A percentile compares a stretch with the other conserved stretches of the same genome.
Conservation (phyloP, 2,888 invertebrate genomes). For the Mythimna lalbum region DNA sequence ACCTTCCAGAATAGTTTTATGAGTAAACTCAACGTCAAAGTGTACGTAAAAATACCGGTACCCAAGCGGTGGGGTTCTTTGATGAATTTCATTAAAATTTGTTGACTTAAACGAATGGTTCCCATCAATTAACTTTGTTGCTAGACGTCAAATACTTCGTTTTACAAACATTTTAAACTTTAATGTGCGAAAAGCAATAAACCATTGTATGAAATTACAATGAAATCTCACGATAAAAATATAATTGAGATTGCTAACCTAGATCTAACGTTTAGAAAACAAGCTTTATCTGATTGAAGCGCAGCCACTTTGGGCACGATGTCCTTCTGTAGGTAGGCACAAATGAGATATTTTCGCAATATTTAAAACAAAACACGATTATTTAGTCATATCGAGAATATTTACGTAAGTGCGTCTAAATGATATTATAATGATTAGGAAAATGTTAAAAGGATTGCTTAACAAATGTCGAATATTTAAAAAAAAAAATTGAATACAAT, state of each 20-base stretch:
- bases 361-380: background rate
- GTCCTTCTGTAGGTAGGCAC: background rate
- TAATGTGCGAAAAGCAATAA: constrained; percentile 55
- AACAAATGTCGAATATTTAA: background rate
- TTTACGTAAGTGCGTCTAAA: background rate
- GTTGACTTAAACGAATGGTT: constrained; percentile 19
- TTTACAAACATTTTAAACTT: constrained; percentile 54
- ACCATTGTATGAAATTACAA: constrained; percentile 52
- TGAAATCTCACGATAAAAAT: constrained; percentile 52
- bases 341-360: constrained; percentile 6
- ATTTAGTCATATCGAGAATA: background rate
- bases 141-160: constrained; percentile 35
- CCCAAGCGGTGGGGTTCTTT: background rate
- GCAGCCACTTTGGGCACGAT: background rate
- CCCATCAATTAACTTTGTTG: constrained; percentile 27
- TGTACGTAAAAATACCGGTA: background rate
- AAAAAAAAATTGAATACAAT: too few species aligned
- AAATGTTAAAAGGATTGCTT: background rate
- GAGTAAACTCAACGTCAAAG: background rate
- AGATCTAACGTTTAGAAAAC: constrained; percentile 42
- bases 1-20: background rate
- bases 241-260: constrained; percentile 45
- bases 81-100: background rate
- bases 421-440: background rate
- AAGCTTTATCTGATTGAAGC: constrained; percentile 27